Evolutionary conservation across 2,113 vertebrate species (phyloP).

Genomic region (Pterocles burchelli): DNA sequence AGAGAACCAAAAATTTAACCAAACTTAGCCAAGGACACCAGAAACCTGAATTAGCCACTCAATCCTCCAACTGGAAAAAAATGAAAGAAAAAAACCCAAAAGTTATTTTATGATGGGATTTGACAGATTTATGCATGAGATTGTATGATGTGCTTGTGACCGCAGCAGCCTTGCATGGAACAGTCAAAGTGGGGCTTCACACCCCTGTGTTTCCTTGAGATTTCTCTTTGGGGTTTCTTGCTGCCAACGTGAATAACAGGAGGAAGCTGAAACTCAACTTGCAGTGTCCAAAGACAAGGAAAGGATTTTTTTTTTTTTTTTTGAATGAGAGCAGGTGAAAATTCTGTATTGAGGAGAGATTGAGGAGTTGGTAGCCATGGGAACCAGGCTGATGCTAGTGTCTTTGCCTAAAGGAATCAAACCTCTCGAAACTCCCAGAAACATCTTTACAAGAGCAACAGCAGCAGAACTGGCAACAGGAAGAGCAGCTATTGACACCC

Average conservation of each 20-base stretch:
- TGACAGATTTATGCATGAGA: not conserved
- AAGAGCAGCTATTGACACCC: not conserved
- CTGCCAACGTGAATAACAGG: not conserved
- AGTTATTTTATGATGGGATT: not conserved
- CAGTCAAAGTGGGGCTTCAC: not conserved
- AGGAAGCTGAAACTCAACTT: not conserved
- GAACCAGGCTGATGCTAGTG: constrained; percentile 20
- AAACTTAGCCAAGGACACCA: not conserved
- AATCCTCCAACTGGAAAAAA: not conserved
- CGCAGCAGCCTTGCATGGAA: not conserved
- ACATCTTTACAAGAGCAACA: not conserved
- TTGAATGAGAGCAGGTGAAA: not conserved
- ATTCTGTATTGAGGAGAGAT: not conserved
- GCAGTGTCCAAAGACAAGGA: not conserved
- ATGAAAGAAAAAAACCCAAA: not conserved
- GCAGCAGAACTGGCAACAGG: not conserved
- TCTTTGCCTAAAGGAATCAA: constrained; percentile 34
- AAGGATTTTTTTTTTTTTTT: not conserved
- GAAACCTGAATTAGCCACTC: not conserved
- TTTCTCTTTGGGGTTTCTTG: not conserved
- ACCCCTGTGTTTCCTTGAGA: not conserved
- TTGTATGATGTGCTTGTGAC: not conserved
- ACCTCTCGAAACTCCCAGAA: constrained; percentile 1
- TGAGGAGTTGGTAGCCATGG: constrained; percentile 51
- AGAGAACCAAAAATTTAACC: not conserved